Conservation (phyloP, 1,140 invertebrate genomes). For the Procambarus clarkii region DNA sequence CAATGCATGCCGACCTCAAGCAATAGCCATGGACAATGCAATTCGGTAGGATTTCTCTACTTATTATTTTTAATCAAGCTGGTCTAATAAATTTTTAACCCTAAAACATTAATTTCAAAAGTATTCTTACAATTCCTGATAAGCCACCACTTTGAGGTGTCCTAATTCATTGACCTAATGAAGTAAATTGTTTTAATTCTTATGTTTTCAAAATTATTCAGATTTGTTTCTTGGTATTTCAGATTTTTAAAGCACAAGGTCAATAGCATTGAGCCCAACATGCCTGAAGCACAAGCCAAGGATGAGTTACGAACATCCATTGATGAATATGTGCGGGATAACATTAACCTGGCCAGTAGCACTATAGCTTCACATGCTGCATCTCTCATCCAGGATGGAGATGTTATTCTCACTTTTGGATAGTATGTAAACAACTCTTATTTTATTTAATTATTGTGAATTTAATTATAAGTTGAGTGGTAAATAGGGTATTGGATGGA, state of each 20-base stretch:
- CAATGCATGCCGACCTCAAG: conserved; percentile 51
- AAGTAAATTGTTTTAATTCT: neutral
- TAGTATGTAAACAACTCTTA: conserved; percentile 39
- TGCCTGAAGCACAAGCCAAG: conserved; percentile 63
- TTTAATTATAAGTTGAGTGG: neutral
- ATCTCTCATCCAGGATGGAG: conserved; percentile 36
- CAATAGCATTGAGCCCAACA: conserved; percentile 47
- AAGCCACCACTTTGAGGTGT: too few relatives aligned
- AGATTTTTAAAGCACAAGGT: conserved; percentile 62
- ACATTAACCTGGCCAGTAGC: conserved; percentile 56
- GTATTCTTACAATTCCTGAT: too few relatives aligned
- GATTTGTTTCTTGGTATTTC: neutral
- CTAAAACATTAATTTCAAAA: too few relatives aligned
- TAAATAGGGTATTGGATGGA: too few relatives aligned
- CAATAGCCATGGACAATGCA: conserved; percentile 63
- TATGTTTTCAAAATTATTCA: neutral
- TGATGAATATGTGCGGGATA: conserved; percentile 41
- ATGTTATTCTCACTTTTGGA: conserved; percentile 64
- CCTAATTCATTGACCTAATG: too few relatives aligned
- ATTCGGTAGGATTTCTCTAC: conserved; percentile 30
- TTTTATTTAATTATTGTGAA: neutral
- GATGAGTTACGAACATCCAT: conserved; percentile 53
- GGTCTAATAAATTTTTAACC: too few relatives aligned
- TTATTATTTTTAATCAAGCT: neutral
- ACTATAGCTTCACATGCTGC: conserved; percentile 53